Evolutionary conservation across 2,888 invertebrate genomes (phyloP), one percentile per base, ranked within the genome.

Genomic region (Drosophila anceps): DNA sequence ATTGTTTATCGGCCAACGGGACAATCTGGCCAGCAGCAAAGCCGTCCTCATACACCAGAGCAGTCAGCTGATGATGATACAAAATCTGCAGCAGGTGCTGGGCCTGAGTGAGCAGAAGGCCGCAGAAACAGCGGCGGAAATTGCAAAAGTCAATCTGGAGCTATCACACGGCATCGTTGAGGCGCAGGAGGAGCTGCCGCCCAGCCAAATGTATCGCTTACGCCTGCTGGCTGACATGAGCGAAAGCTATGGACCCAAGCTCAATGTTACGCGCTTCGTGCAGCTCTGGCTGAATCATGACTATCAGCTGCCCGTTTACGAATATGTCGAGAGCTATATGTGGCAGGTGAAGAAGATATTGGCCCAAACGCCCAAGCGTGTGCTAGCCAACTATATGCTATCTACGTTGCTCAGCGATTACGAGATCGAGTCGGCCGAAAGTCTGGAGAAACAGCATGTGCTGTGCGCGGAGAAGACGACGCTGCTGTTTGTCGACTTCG

Each of bases 351-450:
- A 85, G 5, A 77, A 84, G 53, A 29, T 91, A 2, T 66, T 92
- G 1, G 24, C 71, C 12, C 74, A 69, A 4, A 90, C 91, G 0
- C 81, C 91, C 0, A 88, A 84, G 15, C 73, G 79, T 0, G 61
- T 82, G 0, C 61, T 92, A 13, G 93, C 93, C 51, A 93, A 92
- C 69, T 92, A 88, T 35, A 90, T 92, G 58, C 90, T 93, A 69
- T 85, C 84, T 67, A 61, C 84, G 13, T 66, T 93, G 44, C 31
- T 92, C 5, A 61, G 55, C 13, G 90, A 89, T 27, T 91, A 91
- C 31, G 80, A 80, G 3, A 50, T 88, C 15, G 75, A 82, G 12
- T 41, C 50, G 1, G 73, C 74, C 7, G 46, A 67, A 0, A 69
- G 29, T 0, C 46, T 64, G 20, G 72, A 72, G 0, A 77, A 84